phyloP scores from a whole-genome alignment of 2,888 invertebrate genomes.

The Drosophila aldrichi region DNA sequence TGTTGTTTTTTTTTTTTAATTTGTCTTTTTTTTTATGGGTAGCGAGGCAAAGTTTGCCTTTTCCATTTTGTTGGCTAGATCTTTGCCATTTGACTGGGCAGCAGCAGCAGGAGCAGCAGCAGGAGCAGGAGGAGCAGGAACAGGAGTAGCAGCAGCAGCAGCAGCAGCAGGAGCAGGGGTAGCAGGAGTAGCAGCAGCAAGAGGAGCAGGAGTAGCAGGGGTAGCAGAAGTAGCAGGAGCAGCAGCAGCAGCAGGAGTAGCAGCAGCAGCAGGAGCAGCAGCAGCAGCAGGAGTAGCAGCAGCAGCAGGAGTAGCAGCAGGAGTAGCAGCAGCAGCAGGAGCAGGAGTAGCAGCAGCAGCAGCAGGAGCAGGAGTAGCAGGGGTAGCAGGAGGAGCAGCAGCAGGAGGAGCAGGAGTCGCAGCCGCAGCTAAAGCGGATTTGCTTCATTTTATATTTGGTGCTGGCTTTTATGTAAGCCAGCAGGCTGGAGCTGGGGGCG shows the following conservation, averaged over 20 bases:
- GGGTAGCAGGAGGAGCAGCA: background rate
- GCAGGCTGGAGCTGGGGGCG: background rate
- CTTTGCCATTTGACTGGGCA: constrained; percentile 1
- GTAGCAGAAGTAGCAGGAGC: background rate
- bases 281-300: background rate
- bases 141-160: too few relatives aligned
- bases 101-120: constrained; percentile 1
- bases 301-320: background rate
- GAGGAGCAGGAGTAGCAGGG: background rate
- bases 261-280: background rate
- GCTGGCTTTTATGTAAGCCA: constrained; percentile 54
- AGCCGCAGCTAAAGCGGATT: constrained; percentile 61
- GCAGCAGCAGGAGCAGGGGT: too few relatives aligned
- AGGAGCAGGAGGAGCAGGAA: background rate
- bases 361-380: constrained; percentile 1
- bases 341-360: background rate
- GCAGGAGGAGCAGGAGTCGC: background rate
- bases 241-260: background rate
- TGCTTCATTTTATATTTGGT: constrained; percentile 52
- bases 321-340: background rate
- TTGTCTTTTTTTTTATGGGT: background rate
- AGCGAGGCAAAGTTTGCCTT: constrained; percentile 29
- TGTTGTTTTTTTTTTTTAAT: background rate
- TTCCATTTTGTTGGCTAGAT: constrained; percentile 15
- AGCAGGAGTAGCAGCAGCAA: background rate